Percentiles rank a stretch among this genome's conserved stretches.
Evolutionary conservation across 2,888 invertebrate genomes (phyloP).

Genomic region (Perizoma affinitatum): DNA sequence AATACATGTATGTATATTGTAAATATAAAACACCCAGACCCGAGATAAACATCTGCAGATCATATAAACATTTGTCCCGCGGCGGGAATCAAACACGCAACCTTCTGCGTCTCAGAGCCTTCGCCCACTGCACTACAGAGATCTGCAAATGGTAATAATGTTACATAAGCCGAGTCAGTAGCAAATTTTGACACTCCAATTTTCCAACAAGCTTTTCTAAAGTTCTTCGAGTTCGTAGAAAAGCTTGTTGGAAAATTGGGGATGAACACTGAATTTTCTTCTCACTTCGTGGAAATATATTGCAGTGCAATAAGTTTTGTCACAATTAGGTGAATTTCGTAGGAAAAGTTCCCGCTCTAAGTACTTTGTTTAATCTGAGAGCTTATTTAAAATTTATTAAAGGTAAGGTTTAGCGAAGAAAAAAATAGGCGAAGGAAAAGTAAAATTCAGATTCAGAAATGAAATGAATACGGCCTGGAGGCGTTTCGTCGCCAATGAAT

Average conservation of each 20-base stretch:
- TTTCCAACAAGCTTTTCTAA: conserved; percentile 8
- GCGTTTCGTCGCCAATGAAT: conserved; percentile 83
- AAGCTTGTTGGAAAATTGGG: conserved; percentile 18
- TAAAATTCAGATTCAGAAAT: conserved; percentile 81
- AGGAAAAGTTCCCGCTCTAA: conserved; percentile 44
- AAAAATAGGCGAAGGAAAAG: conserved; percentile 74
- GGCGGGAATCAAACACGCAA: too few species aligned
- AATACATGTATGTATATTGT: too few species aligned
- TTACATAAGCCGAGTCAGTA: conserved; percentile 3
- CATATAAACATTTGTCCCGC: too few species aligned
- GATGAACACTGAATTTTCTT: conserved; percentile 18
- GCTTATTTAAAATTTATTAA: conserved; percentile 81
- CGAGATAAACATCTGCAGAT: too few species aligned
- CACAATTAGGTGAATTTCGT: conserved; percentile 44
- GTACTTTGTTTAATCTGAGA: conserved; percentile 69
- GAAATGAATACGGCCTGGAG: conserved; percentile 82
- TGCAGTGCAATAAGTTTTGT: conserved; percentile 28
- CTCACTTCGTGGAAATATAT: conserved; percentile 18
- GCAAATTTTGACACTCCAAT: conserved; percentile 11
- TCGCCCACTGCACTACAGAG: too few species aligned
- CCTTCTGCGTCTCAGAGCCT: too few species aligned
- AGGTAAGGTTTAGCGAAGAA: conserved; percentile 68
- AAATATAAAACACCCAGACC: too few species aligned
- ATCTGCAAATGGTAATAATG: background rate
- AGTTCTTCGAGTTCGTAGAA: conserved; percentile 8